phyloP scores from a whole-genome alignment of 1,140 invertebrate species.

The Drosophila nigrodunni region DNA sequence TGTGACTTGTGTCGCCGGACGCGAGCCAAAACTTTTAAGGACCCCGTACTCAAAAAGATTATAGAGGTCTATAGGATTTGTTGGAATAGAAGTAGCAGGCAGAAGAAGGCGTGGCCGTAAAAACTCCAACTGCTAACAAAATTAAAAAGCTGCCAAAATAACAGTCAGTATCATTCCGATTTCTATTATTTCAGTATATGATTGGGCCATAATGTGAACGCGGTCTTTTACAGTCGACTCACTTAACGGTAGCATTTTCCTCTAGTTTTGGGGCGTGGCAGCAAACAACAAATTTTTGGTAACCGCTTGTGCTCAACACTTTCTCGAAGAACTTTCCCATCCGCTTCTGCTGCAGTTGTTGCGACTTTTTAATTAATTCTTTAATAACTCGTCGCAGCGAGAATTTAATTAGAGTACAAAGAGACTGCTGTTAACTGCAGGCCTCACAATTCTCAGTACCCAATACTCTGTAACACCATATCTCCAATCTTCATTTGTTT shows the following conservation, averaged over 20 bases:
- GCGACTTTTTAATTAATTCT: constrained; percentile 31
- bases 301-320: constrained; percentile 72
- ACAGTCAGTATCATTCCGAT: no score
- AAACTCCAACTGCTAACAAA: no score
- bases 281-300: constrained; percentile 51
- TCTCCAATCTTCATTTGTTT: background rate
- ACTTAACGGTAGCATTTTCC: no score
- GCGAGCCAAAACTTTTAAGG: constrained; percentile 43
- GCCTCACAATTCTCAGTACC: background rate
- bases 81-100: no score
- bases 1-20: constrained; percentile 31
- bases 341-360: background rate
- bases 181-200: no score
- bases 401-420: constrained; percentile 12
- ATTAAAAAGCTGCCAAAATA: no score
- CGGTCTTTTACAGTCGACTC: no score
- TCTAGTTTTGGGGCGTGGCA: background rate
- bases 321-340: constrained; percentile 33
- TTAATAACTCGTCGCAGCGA: constrained; percentile 18
- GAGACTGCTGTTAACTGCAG: background rate
- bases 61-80: no score
- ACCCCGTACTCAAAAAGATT: no score
- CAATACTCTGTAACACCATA: background rate
- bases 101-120: no score
- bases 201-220: no score